Conservation (phyloP, 2,113 vertebrate genomes). For the Mugil cephalus region DNA sequence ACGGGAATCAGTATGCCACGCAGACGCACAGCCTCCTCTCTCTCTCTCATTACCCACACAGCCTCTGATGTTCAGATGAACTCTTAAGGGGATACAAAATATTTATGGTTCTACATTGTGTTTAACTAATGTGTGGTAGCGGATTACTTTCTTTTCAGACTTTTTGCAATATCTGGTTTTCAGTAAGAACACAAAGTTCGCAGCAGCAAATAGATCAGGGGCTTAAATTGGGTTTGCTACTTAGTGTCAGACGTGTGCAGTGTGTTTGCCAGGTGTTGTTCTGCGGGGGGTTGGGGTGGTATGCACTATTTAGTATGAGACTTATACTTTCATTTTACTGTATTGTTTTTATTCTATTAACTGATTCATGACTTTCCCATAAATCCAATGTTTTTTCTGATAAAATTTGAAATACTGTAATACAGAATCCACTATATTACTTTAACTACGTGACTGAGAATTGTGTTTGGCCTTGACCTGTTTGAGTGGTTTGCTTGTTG, state of each 20-base stretch:
- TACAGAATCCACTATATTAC: no score
- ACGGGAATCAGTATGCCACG: slow-evolving; percentile 37
- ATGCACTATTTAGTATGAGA: not conserved
- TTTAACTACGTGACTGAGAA: slow-evolving; percentile 50
- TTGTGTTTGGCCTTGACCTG: slow-evolving; percentile 54
- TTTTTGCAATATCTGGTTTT: not conserved
- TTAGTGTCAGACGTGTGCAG: not conserved
- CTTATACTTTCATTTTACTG: no score
- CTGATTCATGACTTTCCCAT: no score
- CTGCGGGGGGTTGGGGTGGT: not conserved
- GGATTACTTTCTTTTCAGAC: not conserved
- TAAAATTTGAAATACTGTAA: no score
- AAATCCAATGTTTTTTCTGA: no score
- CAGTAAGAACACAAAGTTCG: slow-evolving; percentile 2
- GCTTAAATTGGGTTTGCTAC: not conserved
- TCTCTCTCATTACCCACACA: slow-evolving; percentile 33
- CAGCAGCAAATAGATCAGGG: not conserved
- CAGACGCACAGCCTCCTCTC: slow-evolving; percentile 12
- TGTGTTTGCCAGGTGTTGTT: not conserved
- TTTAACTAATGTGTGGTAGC: slow-evolving; percentile 12
- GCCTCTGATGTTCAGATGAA: slow-evolving; percentile 43
- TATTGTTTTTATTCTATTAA: no score
- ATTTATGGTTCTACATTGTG: slow-evolving; percentile 20
- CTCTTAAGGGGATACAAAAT: slow-evolving; percentile 22
- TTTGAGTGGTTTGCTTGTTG: slow-evolving; percentile 46